Base-by-base conservation (phyloP, 2,888 invertebrate genomes). In the Drosophila dives region DNA sequence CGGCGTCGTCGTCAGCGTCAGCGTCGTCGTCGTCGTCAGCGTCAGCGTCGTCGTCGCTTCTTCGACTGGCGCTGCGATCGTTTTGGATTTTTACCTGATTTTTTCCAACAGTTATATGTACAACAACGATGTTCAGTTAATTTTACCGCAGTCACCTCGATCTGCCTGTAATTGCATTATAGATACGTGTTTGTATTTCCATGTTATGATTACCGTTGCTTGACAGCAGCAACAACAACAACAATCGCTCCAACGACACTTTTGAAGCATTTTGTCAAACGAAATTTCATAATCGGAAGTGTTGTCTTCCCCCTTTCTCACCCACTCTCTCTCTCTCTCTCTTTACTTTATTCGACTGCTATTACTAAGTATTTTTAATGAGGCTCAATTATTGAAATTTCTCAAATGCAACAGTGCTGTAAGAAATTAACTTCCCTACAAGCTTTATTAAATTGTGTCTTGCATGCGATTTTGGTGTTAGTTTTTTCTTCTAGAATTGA, bases 331-430 rank as follows among this genome's bases (percentile, higher is more conserved):
- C 45, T 12, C 12, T 45, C 1, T 60, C 32, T 59, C 7, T 45
- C 20, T 65, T 50, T 67, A 49, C 23, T 26, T 62, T 64, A 72
- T 64, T 64, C 49, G 69, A 54, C 70, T 64, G 70, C 72, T 58
- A 82, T 86, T 83, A 86, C 70, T 56, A 64, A 72, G 40, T 66
- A 68, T 51, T 79, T 86, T 86, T 84, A 86, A 86, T 86, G 84
- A 84, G 82, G 61, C 84, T 33, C 81, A 89, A 89, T 89, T 84
- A 86, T 89, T 89, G 86, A 84, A 86, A 88, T 88, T 82, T 86
- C 78, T 79, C 89, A 72, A 86, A 88, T 88, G 86, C 84, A 86
- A 65, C 86, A 71, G 68, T 67, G 79, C 72, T 58, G 49, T 71
- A 64, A 71, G 64, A 78, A 72, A 79, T 66, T 56, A 65, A 78